phyloP scores from a whole-genome alignment of 2,888 invertebrate genomes.

The Leistus spinibarbis region DNA sequence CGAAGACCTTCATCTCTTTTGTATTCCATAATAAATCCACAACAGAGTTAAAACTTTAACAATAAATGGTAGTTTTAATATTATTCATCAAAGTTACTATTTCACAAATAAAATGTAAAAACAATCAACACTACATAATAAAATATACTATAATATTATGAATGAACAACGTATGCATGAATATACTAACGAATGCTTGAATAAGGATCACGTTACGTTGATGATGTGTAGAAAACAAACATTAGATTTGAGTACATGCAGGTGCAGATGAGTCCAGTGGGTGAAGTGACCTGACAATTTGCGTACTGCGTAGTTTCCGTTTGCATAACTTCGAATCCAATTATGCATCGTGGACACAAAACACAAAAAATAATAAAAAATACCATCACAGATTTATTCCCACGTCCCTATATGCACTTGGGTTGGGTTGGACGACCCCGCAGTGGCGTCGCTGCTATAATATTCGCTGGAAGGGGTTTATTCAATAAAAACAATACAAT shows the following conservation, averaged over 20 bases:
- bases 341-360: neutral
- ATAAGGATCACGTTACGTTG: neutral
- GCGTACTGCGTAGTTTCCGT: neutral
- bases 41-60: no score
- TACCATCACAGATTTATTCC: conserved; percentile 11
- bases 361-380: neutral
- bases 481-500: no score
- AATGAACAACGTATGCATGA: neutral
- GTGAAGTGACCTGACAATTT: neutral
- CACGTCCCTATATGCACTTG: conserved; percentile 6
- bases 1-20: no score
- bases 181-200: neutral
- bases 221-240: neutral
- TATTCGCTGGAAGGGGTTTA: neutral
- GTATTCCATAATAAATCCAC: no score
- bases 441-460: neutral
- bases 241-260: neutral
- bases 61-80: no score
- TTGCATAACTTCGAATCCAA: neutral
- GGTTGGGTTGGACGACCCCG: conserved; percentile 3
- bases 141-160: neutral
- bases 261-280: neutral
- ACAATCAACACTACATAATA: neutral
- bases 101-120: neutral
- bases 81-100: no score